A percentile compares a stretch with the other conserved stretches of the same genome.
Conservation (phyloP, 2,888 invertebrate genomes). For the Rhimphoctona megacephalus region DNA sequence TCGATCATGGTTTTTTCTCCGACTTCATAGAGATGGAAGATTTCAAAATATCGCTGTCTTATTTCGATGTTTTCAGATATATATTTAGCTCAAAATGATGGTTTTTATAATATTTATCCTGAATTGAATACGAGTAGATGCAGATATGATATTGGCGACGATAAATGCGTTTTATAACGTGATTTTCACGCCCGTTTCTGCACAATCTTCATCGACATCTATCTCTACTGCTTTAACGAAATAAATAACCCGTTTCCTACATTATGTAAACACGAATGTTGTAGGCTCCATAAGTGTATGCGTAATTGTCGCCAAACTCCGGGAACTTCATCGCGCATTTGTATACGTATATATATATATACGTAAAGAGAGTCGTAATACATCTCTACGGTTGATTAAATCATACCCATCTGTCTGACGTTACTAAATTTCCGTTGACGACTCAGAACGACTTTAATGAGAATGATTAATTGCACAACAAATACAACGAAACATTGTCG, state of each 20-base stretch:
- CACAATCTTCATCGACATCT: background rate
- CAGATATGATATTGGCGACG: background rate
- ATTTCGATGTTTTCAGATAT: background rate
- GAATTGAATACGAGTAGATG: background rate
- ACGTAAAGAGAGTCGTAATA: slow-evolving; percentile 8
- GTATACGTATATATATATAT: background rate
- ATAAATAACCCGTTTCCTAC: slow-evolving; percentile 27
- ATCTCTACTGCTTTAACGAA: slow-evolving; percentile 19
- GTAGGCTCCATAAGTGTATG: slow-evolving; percentile 24
- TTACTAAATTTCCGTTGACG: background rate
- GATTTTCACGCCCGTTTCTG: slow-evolving; percentile 15
- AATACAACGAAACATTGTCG: background rate
- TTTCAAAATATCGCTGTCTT: background rate
- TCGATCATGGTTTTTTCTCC: background rate
- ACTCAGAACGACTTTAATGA: background rate
- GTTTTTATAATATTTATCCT: background rate
- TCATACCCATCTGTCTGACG: slow-evolving; percentile 12
- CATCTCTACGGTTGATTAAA: slow-evolving; percentile 48
- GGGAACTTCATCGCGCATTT: background rate
- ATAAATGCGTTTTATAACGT: slow-evolving; percentile 6
- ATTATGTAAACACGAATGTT: slow-evolving; percentile 21
- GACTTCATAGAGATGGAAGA: background rate
- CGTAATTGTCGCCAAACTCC: slow-evolving; percentile 41
- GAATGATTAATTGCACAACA: background rate
- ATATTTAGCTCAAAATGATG: background rate